Base-by-base conservation (phyloP, 2,888 invertebrate genomes). In the Neoscelio sp. region DNA sequence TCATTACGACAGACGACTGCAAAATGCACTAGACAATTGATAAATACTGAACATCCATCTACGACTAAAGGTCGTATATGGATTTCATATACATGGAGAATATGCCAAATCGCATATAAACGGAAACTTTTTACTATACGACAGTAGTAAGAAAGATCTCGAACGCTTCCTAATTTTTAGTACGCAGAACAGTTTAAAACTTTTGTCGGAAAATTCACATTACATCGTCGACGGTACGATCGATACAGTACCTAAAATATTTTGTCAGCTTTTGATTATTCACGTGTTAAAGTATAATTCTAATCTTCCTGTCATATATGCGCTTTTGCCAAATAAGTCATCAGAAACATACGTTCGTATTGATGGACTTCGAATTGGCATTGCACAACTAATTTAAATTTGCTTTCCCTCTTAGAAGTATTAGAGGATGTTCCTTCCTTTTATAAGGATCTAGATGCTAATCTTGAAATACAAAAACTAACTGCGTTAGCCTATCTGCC, bases 181-280 rank as follows among this genome's bases (percentile, higher is more conserved):
- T 13, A 56, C 56, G 2, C 1, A 56, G 4, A 26, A 56, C 0
- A 56, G 40, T 15, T 56, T 56, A 15, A 6, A 20, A 8, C 8
- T 40, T 0, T 1, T 56, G 26, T 1, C 26, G 4, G 6, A 26
- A 10, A 40, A 56, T 26, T 6, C 20, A n/a, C 0, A 2, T 2
- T 56, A 23, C 26, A 15, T 40, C n/a, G n/a, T 56, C 4, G 40
- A 56, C 26, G 40, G 56, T 2, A 56, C 56, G 1, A 40, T 56
- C n/a, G 40, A 40, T 12, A 40, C 40, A 0, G 40, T 40, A 2
- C 56, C 38, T 7, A 40, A 4, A 13, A 15, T 56, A 26, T 56
- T 56, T 10, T 10, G 10, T 5, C 56, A 40, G 8, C 40, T 56
- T 1, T n/a, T 56, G 5, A 12, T 26, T 26, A 56, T 56, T 7